phyloP scores from a whole-genome alignment of 2,888 invertebrate species.

The Drosophila merina region DNA sequence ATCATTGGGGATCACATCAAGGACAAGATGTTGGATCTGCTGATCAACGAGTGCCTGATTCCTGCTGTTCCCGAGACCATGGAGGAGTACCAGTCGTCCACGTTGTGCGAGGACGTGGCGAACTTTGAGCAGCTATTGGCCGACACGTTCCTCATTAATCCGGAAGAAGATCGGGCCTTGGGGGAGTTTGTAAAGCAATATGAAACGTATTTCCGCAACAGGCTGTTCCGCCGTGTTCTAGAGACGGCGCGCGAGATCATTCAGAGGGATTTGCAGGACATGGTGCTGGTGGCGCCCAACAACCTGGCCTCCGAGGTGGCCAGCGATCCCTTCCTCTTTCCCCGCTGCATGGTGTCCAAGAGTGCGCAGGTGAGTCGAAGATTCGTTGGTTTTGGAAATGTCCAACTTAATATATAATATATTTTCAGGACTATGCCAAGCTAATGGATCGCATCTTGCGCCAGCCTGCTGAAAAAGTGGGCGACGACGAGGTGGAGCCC shows the following conservation, averaged over 20 bases:
- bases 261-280: slow-evolving; percentile 91
- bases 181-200: slow-evolving; percentile 89
- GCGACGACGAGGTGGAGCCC: slow-evolving; percentile 59
- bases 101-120: slow-evolving; percentile 87
- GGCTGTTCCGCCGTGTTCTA: slow-evolving; percentile 89
- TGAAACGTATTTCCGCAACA: slow-evolving; percentile 90
- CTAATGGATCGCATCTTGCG: slow-evolving; percentile 82
- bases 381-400: no score
- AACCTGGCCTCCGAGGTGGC: slow-evolving; percentile 68
- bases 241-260: slow-evolving; percentile 89
- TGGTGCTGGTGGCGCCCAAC: slow-evolving; percentile 86
- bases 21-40: slow-evolving; percentile 86
- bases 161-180: slow-evolving; percentile 86
- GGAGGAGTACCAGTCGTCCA: slow-evolving; percentile 88
- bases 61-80: slow-evolving; percentile 91
- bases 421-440: slow-evolving; percentile 75
- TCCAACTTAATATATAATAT: no score
- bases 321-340: slow-evolving; percentile 80
- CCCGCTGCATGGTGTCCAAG: slow-evolving; percentile 83
- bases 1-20: slow-evolving; percentile 86
- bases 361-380: slow-evolving; percentile 82
- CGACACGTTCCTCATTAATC: slow-evolving; percentile 85
- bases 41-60: slow-evolving; percentile 90
- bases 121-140: slow-evolving; percentile 88
- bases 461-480: slow-evolving; percentile 56